These are phyloP conservation scores for Nebria brevicollis DNA, from an alignment of 2,888 invertebrate genomes.

Conservation along the genomic window DNA sequence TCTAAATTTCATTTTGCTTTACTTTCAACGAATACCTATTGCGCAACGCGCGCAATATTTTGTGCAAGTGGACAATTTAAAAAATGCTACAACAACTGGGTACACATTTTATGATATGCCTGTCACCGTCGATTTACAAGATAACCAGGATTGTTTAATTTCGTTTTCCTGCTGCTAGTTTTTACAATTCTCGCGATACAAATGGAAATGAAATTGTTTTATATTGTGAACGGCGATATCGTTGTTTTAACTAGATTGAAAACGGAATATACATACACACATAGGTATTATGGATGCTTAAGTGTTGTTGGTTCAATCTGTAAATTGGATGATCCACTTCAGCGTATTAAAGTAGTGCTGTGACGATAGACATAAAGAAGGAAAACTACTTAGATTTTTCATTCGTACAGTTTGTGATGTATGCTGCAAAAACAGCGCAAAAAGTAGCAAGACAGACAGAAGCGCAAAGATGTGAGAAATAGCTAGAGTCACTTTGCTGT, in stretches of 20 bases:
- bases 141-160: constrained; percentile 23
- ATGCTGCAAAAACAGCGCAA: background rate
- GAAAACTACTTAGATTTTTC: constrained; percentile 34
- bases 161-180: background rate
- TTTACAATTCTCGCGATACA: background rate
- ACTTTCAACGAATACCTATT: no score
- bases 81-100: background rate
- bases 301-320: background rate
- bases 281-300: background rate
- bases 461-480: constrained; percentile 37
- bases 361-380: background rate
- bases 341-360: constrained; percentile 20
- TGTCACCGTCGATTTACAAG: constrained; percentile 15
- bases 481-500: constrained; percentile 24
- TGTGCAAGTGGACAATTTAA: constrained; percentile 3
- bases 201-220: background rate
- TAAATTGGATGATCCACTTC: constrained; percentile 26
- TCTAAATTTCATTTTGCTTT: constrained; percentile 36
- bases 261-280: no score
- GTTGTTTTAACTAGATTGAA: background rate
- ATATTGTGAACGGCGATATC: background rate
- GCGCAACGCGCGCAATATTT: constrained; percentile 10
- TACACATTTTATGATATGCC: constrained; percentile 7
- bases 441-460: background rate
- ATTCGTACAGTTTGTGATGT: constrained; percentile 13